Evolutionary conservation across 2,113 vertebrate species (phyloP), one percentile per base, ranked within the genome.

Genomic region (Electrona antarctica): DNA sequence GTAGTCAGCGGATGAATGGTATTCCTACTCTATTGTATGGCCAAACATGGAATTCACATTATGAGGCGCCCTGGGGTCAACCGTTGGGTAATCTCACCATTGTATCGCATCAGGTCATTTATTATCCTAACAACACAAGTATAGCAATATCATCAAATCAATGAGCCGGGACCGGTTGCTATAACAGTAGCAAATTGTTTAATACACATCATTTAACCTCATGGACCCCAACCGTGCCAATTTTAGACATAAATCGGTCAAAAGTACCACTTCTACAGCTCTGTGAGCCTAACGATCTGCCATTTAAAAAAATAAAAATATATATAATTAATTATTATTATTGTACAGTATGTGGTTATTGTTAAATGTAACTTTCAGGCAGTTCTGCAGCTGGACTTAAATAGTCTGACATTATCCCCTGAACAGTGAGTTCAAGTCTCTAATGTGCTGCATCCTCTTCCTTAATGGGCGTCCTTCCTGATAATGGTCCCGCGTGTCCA

Each of bases 381-480:
- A 65, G 56, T 61, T 77, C 60, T 69, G 15, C 59, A 58, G 21
- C 21, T 21, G 1, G 64, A 65, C 76, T 55, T n/a, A n/a, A n/a
- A 73, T 73, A 73, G 69, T 67, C 57, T 79, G 56, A 58, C 79
- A 71, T 80, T 71, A 69, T 64, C 55, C 62, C 67, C 59, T 73
- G 71, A 79, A 73, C 73, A 66, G 80, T 82, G 78, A 87, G 78
- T 73, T 77, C 72, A 64, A 58, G 65, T 74, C 86, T 79, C 74
- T 89, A 87, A 90, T 89, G 85, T 76, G 85, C 79, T 89, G 66
- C 82, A 82, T 85, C 71, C 81, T 81, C 72, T 80, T 87, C 79
- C 79, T 79, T 86, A 87, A 86, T 89, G 86, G 76, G 87, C 84
- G 70, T 88, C 76, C 82, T 87, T 85, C 80, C 82, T 83, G 85